Evolutionary conservation across 2,797 vertebrate genomes (phyloP).

Genomic region (Hypotaenidia okinawae): DNA sequence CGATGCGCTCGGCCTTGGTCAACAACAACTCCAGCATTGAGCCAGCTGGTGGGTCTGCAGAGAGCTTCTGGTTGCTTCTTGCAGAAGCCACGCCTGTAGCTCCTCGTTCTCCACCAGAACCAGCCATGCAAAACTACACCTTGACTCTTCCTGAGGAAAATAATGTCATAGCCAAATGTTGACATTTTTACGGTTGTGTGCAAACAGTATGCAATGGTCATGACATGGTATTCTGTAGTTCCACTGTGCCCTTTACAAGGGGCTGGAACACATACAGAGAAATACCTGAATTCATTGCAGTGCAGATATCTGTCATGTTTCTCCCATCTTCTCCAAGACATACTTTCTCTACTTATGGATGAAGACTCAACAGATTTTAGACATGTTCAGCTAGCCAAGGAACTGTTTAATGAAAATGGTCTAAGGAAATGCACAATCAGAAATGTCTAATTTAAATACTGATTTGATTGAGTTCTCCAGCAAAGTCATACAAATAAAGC

Average conservation of each 20-base stretch:
- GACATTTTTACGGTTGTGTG: background rate
- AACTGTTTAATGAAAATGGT: conserved; percentile 3
- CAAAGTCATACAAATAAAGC: conserved; percentile 15
- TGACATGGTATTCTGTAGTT: background rate
- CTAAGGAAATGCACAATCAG: background rate
- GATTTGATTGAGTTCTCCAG: background rate
- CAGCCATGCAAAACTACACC: too few species aligned
- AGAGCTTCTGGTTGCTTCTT: too few species aligned
- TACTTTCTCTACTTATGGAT: background rate
- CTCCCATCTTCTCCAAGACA: background rate
- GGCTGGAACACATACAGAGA: background rate
- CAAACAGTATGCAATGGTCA: background rate
- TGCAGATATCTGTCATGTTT: background rate
- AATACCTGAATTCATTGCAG: background rate
- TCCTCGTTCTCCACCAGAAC: too few species aligned
- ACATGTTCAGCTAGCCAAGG: background rate
- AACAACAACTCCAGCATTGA: too few species aligned
- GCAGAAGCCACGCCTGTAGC: too few species aligned
- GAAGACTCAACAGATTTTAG: background rate
- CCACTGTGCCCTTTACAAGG: background rate
- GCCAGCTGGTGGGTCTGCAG: too few species aligned
- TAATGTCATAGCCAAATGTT: background rate
- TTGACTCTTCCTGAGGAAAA: background rate
- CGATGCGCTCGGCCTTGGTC: too few species aligned
- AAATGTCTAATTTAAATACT: background rate